These are phyloP conservation scores for Chesias legatella DNA, from an alignment of 2,888 invertebrate species.

Conservation along the genomic window DNA sequence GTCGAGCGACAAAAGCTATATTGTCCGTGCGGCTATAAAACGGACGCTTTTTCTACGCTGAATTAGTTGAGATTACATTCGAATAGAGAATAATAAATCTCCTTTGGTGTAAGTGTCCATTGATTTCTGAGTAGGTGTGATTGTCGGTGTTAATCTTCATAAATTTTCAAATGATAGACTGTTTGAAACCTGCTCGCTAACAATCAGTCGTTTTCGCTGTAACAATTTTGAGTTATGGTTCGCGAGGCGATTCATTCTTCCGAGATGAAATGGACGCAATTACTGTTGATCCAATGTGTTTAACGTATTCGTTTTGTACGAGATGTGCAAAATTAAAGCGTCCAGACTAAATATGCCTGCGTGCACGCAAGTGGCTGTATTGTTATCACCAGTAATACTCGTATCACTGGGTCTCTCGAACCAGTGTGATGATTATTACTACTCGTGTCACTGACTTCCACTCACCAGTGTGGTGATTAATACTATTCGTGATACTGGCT, in stretches of 20 bases:
- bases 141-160: constrained; percentile 69
- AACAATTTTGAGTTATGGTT: constrained; percentile 20
- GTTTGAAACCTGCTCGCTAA: constrained; percentile 50
- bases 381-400: too few relatives aligned
- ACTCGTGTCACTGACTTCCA: too few relatives aligned
- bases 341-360: too few relatives aligned
- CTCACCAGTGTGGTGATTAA: too few relatives aligned
- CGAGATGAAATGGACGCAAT: constrained; percentile 16
- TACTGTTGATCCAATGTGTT: constrained; percentile 8
- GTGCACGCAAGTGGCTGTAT: too few relatives aligned
- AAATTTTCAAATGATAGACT: constrained; percentile 59
- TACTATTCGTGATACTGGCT: too few relatives aligned
- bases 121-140: constrained; percentile 68
- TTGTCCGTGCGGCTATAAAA: constrained; percentile 69
- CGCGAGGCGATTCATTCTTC: constrained; percentile 7
- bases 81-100: constrained; percentile 77
- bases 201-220: constrained; percentile 39
- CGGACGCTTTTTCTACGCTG: constrained; percentile 70
- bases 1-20: constrained; percentile 60
- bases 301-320: too few relatives aligned
- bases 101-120: constrained; percentile 56
- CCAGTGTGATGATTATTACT: too few relatives aligned
- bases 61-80: constrained; percentile 75
- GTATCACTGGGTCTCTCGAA: too few relatives aligned
- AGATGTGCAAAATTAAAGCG: too few relatives aligned